A percentile compares a stretch with the other conserved stretches of the same genome.
These are phyloP conservation scores for Ochropleura plecta DNA, from an alignment of 2,888 invertebrate species.

Conservation along the genomic window DNA sequence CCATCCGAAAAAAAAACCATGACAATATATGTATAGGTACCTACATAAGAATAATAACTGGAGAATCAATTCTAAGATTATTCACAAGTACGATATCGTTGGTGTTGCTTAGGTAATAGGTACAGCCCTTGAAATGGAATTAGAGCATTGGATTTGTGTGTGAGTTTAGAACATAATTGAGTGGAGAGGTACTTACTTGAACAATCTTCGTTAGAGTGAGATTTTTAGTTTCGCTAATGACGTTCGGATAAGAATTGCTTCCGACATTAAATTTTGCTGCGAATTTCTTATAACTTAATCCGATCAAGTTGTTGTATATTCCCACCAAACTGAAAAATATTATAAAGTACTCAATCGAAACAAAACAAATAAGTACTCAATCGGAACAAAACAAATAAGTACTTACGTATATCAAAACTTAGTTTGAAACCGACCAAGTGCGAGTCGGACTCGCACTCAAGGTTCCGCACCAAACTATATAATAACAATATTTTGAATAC, in stretches of 20 bases:
- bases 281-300: slow-evolving; percentile 90
- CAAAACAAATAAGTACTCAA: background rate
- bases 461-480: too few species aligned
- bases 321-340: slow-evolving; percentile 90
- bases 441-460: too few species aligned
- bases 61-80: slow-evolving; percentile 3
- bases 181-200: slow-evolving; percentile 88
- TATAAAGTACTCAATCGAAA: background rate
- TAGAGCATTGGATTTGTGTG: background rate
- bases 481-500: too few species aligned
- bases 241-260: slow-evolving; percentile 94
- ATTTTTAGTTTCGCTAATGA: slow-evolving; percentile 93
- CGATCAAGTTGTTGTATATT: slow-evolving; percentile 91
- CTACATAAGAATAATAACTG: background rate
- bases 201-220: slow-evolving; percentile 94
- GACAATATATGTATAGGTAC: too few species aligned
- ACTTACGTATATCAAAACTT: too few species aligned
- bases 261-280: slow-evolving; percentile 91
- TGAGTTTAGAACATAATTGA: too few species aligned
- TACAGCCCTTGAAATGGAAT: background rate
- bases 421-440: too few species aligned
- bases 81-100: background rate
- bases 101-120: background rate
- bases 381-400: background rate
- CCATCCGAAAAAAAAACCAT: too few species aligned